Evolutionary conservation across 2,888 invertebrate genomes (phyloP), one percentile per base, ranked within the genome.

Genomic region (Parapristionchus giblindavisi): DNA sequence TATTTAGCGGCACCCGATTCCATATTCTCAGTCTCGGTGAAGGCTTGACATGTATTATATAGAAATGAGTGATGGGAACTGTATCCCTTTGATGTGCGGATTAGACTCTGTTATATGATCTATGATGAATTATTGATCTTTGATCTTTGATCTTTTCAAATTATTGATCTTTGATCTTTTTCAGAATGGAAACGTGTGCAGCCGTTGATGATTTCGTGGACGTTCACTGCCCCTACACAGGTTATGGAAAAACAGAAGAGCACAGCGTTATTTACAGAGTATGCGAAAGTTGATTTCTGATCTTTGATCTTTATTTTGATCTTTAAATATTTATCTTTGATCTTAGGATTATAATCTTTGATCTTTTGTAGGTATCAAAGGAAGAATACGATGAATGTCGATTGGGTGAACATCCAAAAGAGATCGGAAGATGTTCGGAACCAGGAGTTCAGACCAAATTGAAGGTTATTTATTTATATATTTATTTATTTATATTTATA

Each of bases 201-300:
- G 81, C 80, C 52, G 80, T 80, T 27, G 83, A 81, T 29, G 83
- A 83, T 75, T 78, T 79, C 3, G 73, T 83, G 27, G 83, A 83
- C 73, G 81, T 83, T 11, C 58, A 77, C 21, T 83, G 83, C 60
- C 83, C 83, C 32, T 78, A 58, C 72, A 80, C 76, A 73, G 79
- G 77, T 48, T 74, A 76, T 34, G 79, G 77, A 24, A 71, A 58
- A 43, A 71, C 56, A 2, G 34, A 52, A 14, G 83, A 83, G 68
- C 79, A 83, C 72, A 76, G 77, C 11, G 79, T 83, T 60, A 80
- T 83, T 66, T 83, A 81, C 73, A 48, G 83, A 75, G 83, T 83
- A 61, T 63, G 76, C 38, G 68, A 72, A 72, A 38, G 29, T 58
- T 34, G n/a, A n/a, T n/a, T n/a, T n/a, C n/a, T n/a, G n/a, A n/a